Evolutionary conservation across 2,888 invertebrate genomes (phyloP).

Genomic region (Thereva unica): DNA sequence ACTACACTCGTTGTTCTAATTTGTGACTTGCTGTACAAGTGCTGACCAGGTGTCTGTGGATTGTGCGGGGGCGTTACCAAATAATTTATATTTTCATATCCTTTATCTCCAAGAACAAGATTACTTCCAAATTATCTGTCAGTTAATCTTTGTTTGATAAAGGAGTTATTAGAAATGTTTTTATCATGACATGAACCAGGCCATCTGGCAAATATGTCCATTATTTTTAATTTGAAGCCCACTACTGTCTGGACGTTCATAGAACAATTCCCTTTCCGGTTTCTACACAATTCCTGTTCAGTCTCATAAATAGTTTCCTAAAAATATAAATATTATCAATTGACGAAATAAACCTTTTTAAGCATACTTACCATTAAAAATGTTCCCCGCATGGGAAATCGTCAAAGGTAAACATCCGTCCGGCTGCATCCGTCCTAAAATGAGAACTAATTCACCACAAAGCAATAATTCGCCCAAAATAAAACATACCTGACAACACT

Average conservation of each 20-base stretch:
- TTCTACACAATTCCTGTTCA: conserved; percentile 21
- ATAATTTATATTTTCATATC: background rate
- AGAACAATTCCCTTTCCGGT: conserved; percentile 31
- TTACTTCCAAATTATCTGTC: background rate
- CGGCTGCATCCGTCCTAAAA: no score
- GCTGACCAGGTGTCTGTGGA: background rate
- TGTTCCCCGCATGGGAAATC: no score
- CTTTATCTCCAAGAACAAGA: conserved; percentile 2
- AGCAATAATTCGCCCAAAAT: no score
- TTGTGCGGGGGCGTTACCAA: background rate
- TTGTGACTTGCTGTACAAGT: background rate
- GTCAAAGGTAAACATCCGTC: no score
- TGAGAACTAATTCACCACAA: no score
- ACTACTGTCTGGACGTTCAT: conserved; percentile 31
- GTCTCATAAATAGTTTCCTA: no score
- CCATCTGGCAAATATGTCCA: conserved; percentile 35
- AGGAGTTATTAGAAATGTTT: conserved; percentile 7
- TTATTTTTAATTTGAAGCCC: conserved; percentile 17
- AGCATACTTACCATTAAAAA: no score
- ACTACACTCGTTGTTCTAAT: background rate
- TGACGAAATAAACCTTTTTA: no score
- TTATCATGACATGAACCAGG: conserved; percentile 21
- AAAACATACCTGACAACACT: no score
- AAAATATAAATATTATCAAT: no score
- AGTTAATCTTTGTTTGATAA: background rate